Evolutionary conservation across 1,140 invertebrate genomes (phyloP).

Genomic region (Cydia splendana): DNA sequence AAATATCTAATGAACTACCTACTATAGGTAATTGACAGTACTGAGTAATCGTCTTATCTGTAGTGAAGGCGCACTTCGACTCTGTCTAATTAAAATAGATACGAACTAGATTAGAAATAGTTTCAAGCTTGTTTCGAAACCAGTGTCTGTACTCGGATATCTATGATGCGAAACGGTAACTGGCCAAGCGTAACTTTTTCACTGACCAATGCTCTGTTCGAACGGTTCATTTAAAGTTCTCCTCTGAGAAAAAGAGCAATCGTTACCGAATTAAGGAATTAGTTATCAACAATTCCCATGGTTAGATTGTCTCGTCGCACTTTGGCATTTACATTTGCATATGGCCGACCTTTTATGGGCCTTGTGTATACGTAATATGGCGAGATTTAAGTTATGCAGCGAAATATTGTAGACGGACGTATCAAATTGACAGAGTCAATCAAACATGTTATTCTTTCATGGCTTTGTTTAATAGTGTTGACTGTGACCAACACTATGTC

Average conservation of each 20-base stretch:
- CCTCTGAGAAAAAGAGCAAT: constrained; percentile 36
- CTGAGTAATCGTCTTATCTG: constrained; percentile 53
- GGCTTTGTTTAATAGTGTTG: not conserved
- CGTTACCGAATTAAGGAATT: constrained; percentile 24
- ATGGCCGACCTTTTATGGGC: constrained; percentile 45
- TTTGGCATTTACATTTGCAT: constrained; percentile 44
- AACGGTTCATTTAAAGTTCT: constrained; percentile 25
- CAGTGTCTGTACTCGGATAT: constrained; percentile 35
- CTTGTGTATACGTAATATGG: constrained; percentile 42
- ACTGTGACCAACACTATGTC: too few relatives aligned
- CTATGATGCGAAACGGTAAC: constrained; percentile 35
- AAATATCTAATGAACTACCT: constrained; percentile 44
- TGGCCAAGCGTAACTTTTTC: constrained; percentile 39
- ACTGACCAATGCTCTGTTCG: constrained; percentile 40
- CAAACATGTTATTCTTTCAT: not conserved
- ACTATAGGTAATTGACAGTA: constrained; percentile 48
- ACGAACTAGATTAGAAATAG: constrained; percentile 59
- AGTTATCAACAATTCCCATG: not conserved
- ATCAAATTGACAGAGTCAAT: not conserved
- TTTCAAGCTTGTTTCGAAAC: constrained; percentile 54
- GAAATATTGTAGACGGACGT: not conserved
- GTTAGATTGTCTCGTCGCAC: constrained; percentile 16
- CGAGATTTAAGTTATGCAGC: constrained; percentile 27
- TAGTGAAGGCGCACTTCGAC: constrained; percentile 49
- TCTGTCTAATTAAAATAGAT: constrained; percentile 67